Evolutionary conservation across 2,797 vertebrate genomes (phyloP).

Genomic region (Pangasius sanitwongsei): DNA sequence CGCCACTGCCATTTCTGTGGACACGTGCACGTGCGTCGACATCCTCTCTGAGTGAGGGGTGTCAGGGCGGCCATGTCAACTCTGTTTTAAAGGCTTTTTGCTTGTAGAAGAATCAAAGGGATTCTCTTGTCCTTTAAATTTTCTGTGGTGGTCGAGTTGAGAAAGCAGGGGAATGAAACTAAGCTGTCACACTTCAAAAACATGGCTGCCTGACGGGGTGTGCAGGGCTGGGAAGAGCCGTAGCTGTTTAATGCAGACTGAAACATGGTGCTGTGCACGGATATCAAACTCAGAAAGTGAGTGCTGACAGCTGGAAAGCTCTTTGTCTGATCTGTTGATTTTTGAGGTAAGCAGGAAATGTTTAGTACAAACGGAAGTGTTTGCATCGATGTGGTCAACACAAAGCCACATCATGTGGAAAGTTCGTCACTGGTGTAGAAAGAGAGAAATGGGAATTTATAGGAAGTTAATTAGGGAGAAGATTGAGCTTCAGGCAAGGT

Average conservation of each 20-base stretch:
- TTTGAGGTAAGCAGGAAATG: neutral
- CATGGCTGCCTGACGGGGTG: neutral
- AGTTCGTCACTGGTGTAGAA: neutral
- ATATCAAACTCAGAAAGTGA: neutral
- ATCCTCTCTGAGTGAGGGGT: neutral
- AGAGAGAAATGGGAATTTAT: conserved; percentile 8
- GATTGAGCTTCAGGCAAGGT: neutral
- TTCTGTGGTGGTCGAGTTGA: neutral
- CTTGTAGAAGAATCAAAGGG: neutral
- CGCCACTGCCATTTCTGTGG: neutral
- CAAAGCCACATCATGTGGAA: neutral
- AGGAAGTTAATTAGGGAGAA: neutral
- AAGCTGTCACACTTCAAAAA: neutral
- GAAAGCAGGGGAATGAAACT: neutral
- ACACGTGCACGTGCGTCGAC: neutral
- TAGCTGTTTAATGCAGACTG: neutral
- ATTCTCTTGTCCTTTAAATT: neutral
- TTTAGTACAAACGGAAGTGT: neutral
- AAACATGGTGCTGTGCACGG: neutral
- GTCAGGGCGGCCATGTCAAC: neutral
- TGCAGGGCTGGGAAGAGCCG: neutral
- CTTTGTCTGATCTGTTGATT: neutral
- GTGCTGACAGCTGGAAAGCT: neutral
- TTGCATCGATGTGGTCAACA: neutral
- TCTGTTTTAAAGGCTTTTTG: neutral